phyloP scores from a whole-genome alignment of 1,140 invertebrate species.

The Neodiprion lecontei region DNA sequence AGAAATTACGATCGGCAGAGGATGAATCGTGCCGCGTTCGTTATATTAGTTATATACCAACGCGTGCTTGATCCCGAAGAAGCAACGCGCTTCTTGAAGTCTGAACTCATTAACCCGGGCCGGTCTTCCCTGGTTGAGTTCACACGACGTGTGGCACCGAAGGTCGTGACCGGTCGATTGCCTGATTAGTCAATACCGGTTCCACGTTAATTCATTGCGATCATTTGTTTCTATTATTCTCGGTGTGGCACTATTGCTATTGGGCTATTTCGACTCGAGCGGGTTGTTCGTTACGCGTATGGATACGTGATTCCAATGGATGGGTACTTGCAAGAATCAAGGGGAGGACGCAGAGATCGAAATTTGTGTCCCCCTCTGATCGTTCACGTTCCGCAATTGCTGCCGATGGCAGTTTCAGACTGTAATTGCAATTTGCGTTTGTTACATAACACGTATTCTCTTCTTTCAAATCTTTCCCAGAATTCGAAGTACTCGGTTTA shows the following conservation, averaged over 20 bases:
- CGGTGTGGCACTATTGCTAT: slow-evolving; percentile 17
- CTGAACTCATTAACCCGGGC: slow-evolving; percentile 49
- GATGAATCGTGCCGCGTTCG: too few relatives aligned
- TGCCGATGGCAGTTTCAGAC: not conserved
- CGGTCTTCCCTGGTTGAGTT: slow-evolving; percentile 41
- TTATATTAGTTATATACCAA: too few relatives aligned
- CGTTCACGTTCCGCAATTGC: not conserved
- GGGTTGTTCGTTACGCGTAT: too few relatives aligned
- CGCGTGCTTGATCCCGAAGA: too few relatives aligned
- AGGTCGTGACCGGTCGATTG: slow-evolving; percentile 38
- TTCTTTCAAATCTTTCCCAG: too few relatives aligned
- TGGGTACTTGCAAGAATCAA: too few relatives aligned
- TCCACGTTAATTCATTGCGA: slow-evolving; percentile 52
- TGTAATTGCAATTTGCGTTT: too few relatives aligned
- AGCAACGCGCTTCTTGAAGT: not conserved
- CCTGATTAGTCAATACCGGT: slow-evolving; percentile 51
- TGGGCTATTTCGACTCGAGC: not conserved
- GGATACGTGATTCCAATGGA: too few relatives aligned
- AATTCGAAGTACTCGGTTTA: too few relatives aligned
- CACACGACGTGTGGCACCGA: slow-evolving; percentile 35
- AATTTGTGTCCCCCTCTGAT: not conserved
- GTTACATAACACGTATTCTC: too few relatives aligned
- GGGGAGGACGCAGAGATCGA: not conserved
- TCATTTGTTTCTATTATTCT: slow-evolving; percentile 33
- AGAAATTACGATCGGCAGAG: too few relatives aligned